A percentile compares a stretch with the other conserved stretches of the same genome.
phyloP scores from a whole-genome alignment of 1,140 invertebrate genomes.

The Melanaphis sacchari region DNA sequence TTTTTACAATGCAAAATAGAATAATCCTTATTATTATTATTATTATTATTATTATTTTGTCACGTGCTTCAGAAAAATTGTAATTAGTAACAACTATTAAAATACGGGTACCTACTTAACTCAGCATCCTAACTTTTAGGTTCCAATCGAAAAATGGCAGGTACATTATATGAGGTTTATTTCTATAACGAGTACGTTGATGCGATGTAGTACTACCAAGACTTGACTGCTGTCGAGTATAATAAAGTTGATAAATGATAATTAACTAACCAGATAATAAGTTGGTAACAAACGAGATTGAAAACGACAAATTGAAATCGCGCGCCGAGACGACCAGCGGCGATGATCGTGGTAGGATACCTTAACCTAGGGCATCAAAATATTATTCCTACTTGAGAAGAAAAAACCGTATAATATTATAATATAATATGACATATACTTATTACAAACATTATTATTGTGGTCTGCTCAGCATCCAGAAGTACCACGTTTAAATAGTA shows the following conservation, averaged over 20 bases:
- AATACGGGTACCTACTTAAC: too few species aligned
- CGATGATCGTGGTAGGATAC: too few species aligned
- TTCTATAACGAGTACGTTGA: too few species aligned
- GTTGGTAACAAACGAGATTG: background rate
- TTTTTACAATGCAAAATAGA: too few species aligned
- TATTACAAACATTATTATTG: background rate
- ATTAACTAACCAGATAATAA: background rate
- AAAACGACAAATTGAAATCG: background rate
- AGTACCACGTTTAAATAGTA: background rate
- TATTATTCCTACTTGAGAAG: background rate
- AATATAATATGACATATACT: background rate
- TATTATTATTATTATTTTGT: too few species aligned
- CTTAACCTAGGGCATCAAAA: background rate
- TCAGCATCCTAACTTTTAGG: too few species aligned
- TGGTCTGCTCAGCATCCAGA: background rate
- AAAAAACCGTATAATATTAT: background rate
- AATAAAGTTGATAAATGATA: background rate
- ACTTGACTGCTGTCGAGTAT: background rate
- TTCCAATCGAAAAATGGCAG: too few species aligned
- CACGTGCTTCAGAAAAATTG: too few species aligned
- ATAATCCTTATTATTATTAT: too few species aligned
- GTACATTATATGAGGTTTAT: too few species aligned
- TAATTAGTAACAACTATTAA: too few species aligned
- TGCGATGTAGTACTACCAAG: too few species aligned
- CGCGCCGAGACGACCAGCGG: background rate